Conservation (phyloP, 2,113 vertebrate species). For the Otolemur garnettii region DNA sequence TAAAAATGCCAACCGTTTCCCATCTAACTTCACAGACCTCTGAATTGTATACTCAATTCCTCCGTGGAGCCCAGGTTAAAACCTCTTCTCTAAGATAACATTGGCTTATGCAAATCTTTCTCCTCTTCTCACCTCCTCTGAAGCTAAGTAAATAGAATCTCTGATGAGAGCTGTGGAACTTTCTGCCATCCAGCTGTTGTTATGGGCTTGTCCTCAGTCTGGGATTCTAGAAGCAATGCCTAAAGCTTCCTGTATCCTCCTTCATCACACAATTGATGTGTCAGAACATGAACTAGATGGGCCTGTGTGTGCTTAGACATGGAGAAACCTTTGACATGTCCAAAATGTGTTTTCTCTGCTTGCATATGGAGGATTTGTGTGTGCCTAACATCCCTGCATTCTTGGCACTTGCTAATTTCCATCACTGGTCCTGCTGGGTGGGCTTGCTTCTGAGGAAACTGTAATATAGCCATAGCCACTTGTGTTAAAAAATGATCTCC, state of each 20-base stretch:
- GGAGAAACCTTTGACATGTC: constrained; percentile 16
- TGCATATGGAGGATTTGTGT: neutral
- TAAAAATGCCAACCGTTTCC: neutral
- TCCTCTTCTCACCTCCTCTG: neutral
- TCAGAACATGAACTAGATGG: neutral
- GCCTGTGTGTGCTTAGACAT: neutral
- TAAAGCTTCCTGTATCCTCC: accelerated
- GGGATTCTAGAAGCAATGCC: neutral
- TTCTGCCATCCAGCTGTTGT: neutral
- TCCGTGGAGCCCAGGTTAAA: constrained; percentile 12
- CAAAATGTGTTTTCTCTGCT: neutral
- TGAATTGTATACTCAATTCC: neutral
- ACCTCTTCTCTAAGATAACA: neutral
- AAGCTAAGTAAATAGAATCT: neutral
- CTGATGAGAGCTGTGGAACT: neutral
- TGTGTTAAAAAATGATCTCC: constrained; percentile 53
- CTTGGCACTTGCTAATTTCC: constrained; percentile 54
- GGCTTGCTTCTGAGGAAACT: constrained; percentile 53
- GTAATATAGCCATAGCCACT: constrained; percentile 41
- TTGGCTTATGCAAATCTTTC: neutral
- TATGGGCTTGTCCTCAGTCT: neutral
- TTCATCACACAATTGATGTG: neutral
- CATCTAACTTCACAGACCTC: neutral
- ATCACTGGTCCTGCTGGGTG: neutral
- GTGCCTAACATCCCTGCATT: neutral